These are phyloP conservation scores for Coregonus suidteri DNA, from an alignment of 2,797 vertebrate species.

Conservation along the genomic window DNA sequence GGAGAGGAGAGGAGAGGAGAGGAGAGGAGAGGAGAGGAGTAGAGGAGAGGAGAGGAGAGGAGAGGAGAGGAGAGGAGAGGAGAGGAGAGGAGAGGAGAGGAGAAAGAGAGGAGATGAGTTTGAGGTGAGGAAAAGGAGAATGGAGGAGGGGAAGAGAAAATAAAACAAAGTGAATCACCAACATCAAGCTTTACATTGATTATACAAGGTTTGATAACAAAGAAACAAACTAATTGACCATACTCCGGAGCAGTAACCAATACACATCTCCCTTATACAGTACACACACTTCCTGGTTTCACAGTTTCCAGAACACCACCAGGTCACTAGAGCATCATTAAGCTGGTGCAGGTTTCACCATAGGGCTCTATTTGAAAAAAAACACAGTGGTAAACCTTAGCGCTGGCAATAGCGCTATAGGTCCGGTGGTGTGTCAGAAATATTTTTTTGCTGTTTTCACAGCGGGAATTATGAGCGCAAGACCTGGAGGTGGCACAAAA, in stretches of 20 bases:
- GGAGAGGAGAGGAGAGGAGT: neutral
- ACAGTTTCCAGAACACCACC: neutral
- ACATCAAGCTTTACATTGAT: neutral
- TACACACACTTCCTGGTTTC: neutral
- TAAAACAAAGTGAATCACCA: neutral
- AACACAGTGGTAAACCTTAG: too few relatives aligned
- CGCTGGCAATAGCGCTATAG: too few relatives aligned
- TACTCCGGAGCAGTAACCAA: neutral
- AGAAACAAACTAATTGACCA: neutral
- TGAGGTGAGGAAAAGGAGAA: too few relatives aligned
- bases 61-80: neutral
- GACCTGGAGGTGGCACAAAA: too few relatives aligned
- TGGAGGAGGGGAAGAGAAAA: neutral
- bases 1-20: neutral
- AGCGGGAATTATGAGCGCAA: too few relatives aligned
- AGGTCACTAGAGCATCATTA: neutral
- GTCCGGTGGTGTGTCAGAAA: too few relatives aligned
- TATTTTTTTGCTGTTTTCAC: too few relatives aligned
- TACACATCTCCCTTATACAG: neutral
- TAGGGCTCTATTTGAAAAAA: neutral
- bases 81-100: constrained; percentile 1
- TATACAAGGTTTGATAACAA: neutral
- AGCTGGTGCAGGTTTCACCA: neutral
- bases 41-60: neutral
- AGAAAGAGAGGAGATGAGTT: neutral